Base-by-base conservation (phyloP, 2,888 invertebrate species). In the Augiades crinisus region DNA sequence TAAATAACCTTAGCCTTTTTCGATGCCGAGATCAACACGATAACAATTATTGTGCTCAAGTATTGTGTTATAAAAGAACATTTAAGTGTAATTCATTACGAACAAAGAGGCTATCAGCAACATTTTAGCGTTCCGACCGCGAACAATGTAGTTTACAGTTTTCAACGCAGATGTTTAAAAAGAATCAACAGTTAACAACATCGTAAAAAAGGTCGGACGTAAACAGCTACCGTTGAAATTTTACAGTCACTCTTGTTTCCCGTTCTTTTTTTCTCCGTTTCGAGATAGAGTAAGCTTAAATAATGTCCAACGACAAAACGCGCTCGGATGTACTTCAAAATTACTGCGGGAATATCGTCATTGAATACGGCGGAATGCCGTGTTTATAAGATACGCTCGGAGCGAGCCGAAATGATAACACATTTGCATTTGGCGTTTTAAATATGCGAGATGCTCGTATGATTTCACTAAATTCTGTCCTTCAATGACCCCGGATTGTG, bases 171-270 rank as follows among this genome's bases (percentile, higher is more conserved):
- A 84, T 87, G 88, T 88, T 87, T 85, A 84, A 81, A 87, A 86
- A 84, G 82, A 86, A 84, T 82, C 85, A 84, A 85, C 86, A 81
- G 85, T 83, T 84, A 85, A 87, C 85, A 77, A 74, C 84, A 75
- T 84, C 86, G 82, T 88, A 87, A 88, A 87, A 81, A 81, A 81
- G 77, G 78, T 76, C 73, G 68, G 72, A 74, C 73, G 78, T 84
- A 79, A 84, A 85, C 84, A 81, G 78, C 75, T 68, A 75, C 81
- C 78, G 83, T 82, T 82, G 80, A 83, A 81, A 80, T 77, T 79
- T 81, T 77, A 83, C 83, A 84, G 78, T 82, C 81, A 78, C 75
- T 81, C 75, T 75, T 71, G 69, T 72, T 70, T 67, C 63, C 67
- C 71, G 67, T 62, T 36, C 24, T 24, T 67, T 64, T 66, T 66